These are phyloP conservation scores for Anastrepha ludens DNA, from an alignment of 1,140 invertebrate genomes.

Conservation along the genomic window DNA sequence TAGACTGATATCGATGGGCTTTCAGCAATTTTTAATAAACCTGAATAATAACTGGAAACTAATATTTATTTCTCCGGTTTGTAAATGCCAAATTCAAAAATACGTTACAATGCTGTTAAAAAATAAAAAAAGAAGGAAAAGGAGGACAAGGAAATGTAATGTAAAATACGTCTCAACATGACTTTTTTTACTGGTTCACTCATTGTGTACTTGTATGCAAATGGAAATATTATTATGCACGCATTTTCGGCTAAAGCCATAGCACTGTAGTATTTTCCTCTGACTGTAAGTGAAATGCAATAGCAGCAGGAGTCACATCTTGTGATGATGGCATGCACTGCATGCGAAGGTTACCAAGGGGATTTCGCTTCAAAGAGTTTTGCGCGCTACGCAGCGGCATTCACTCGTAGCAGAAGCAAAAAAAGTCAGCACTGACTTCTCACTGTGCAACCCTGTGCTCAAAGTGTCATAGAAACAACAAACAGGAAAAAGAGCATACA, in stretches of 20 bases:
- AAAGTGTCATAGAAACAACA: slow-evolving; percentile 4
- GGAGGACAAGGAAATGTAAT: too few relatives aligned
- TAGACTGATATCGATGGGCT: too few relatives aligned
- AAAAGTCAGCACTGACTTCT: neutral
- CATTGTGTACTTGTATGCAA: neutral
- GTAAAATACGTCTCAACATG: too few relatives aligned
- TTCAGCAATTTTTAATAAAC: too few relatives aligned
- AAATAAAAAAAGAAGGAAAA: too few relatives aligned
- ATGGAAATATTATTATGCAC: neutral
- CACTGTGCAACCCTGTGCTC: slow-evolving; percentile 22
- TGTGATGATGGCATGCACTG: neutral
- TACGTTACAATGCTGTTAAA: too few relatives aligned
- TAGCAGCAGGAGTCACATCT: neutral
- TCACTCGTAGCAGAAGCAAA: neutral
- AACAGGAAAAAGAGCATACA: neutral
- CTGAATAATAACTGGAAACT: too few relatives aligned
- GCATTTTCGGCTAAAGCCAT: neutral
- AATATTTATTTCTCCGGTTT: too few relatives aligned
- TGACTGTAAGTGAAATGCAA: slow-evolving; percentile 28
- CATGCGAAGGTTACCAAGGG: neutral
- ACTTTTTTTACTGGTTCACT: too few relatives aligned
- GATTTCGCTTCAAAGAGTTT: slow-evolving; percentile 1
- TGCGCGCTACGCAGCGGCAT: neutral
- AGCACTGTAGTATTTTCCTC: neutral
- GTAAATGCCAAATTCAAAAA: too few relatives aligned